Percentiles rank a stretch among this genome's conserved stretches.
phyloP scores from a whole-genome alignment of 2,113 vertebrate genomes.

The Thalassarche chlororhynchos region DNA sequence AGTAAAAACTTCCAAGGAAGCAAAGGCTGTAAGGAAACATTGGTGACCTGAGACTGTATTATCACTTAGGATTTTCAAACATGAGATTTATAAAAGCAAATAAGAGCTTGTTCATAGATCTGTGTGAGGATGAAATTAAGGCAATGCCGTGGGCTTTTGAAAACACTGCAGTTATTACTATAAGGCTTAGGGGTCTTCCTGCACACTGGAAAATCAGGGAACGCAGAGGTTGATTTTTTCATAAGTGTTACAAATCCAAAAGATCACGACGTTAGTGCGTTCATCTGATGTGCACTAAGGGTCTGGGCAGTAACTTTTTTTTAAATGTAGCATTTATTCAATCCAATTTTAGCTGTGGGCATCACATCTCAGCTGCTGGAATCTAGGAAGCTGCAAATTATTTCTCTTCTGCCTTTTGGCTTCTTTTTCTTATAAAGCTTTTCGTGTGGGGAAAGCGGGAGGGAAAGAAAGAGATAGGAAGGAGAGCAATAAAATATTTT shows the following conservation, averaged over 20 bases:
- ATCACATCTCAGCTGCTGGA: background rate
- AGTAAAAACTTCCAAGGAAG: background rate
- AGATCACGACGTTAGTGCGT: background rate
- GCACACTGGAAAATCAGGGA: background rate
- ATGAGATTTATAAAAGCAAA: background rate
- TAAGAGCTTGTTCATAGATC: background rate
- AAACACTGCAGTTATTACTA: background rate
- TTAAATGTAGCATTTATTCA: background rate
- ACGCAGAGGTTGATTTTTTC: background rate
- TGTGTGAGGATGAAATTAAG: background rate
- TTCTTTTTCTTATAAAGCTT: background rate
- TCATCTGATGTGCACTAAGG: background rate
- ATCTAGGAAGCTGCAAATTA: background rate
- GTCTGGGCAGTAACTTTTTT: background rate
- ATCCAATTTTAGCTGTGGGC: background rate
- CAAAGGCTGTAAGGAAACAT: background rate
- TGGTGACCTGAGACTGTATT: background rate
- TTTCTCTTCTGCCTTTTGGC: constrained; percentile 12
- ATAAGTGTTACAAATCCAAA: background rate
- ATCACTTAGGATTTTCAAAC: background rate
- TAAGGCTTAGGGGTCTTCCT: background rate
- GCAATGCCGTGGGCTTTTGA: background rate
- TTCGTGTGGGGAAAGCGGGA: background rate
- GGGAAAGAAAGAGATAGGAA: background rate
- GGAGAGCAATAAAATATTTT: background rate